Evolutionary conservation across 2,113 vertebrate genomes (phyloP).

Genomic region (Eulemur rufifrons): DNA sequence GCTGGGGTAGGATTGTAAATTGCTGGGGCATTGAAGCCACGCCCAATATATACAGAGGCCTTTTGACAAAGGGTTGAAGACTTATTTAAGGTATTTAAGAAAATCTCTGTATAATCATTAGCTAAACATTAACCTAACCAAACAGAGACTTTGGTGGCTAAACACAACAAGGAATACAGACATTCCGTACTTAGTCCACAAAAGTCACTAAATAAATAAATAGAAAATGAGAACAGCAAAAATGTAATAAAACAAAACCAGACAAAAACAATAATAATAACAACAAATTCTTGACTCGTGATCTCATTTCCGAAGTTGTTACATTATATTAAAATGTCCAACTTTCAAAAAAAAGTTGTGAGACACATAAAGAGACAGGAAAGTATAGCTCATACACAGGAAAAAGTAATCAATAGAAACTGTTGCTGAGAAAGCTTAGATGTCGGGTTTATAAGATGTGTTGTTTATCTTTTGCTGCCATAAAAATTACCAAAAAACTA

Average conservation of each 20-base stretch:
- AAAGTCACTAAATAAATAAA: not conserved
- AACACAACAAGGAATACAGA: not conserved
- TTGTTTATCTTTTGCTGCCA: not conserved
- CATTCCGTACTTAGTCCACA: not conserved
- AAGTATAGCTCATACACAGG: not conserved
- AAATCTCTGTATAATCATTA: not conserved
- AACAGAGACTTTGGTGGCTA: not conserved
- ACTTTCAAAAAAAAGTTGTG: not conserved
- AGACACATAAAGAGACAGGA: not conserved
- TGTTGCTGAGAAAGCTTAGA: not conserved
- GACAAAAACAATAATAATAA: not conserved
- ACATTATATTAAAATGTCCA: not conserved
- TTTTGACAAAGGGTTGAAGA: not conserved
- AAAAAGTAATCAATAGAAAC: not conserved
- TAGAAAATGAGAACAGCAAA: not conserved
- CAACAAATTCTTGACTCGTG: not conserved
- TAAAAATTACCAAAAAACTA: not conserved
- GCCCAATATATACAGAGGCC: not conserved
- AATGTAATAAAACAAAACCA: not conserved
- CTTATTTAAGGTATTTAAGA: not conserved
- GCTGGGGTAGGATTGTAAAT: not conserved
- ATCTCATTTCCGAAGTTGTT: not conserved
- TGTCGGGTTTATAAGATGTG: not conserved
- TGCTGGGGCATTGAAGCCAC: not conserved
- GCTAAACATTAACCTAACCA: not conserved